A percentile compares a stretch with the other conserved stretches of the same genome.
These are phyloP conservation scores for Automeris io DNA, from an alignment of 2,888 invertebrate species.

Conservation along the genomic window DNA sequence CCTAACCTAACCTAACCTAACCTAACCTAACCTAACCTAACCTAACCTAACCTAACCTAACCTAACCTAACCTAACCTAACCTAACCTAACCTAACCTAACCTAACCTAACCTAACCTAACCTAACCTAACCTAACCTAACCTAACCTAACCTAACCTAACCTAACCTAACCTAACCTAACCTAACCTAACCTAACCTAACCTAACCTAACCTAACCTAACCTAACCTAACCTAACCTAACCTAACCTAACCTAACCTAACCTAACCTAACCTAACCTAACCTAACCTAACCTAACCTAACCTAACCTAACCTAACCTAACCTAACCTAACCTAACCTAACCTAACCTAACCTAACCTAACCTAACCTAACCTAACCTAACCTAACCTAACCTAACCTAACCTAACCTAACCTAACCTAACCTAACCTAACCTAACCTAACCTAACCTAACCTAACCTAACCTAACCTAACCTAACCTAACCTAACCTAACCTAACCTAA, in stretches of 20 bases:
- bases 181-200: slow-evolving; percentile 3
- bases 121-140: slow-evolving; percentile 3
- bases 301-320: slow-evolving; percentile 3
- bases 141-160: slow-evolving; percentile 3
- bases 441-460: slow-evolving; percentile 5
- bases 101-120: slow-evolving; percentile 3
- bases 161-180: slow-evolving; percentile 3
- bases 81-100: slow-evolving; percentile 3
- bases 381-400: slow-evolving; percentile 3
- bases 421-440: slow-evolving; percentile 4
- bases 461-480: slow-evolving; percentile 6
- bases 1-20: slow-evolving; percentile 3
- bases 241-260: slow-evolving; percentile 3
- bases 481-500: slow-evolving; percentile 6
- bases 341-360: slow-evolving; percentile 3
- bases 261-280: slow-evolving; percentile 3
- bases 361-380: slow-evolving; percentile 3
- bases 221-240: slow-evolving; percentile 3
- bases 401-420: slow-evolving; percentile 3
- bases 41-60: slow-evolving; percentile 3
- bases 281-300: slow-evolving; percentile 3
- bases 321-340: slow-evolving; percentile 3
- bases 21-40: slow-evolving; percentile 3
- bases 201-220: slow-evolving; percentile 3
- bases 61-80: slow-evolving; percentile 3